Conservation (phyloP, 2,113 vertebrate species). For the Orientallactaga bullata region DNA sequence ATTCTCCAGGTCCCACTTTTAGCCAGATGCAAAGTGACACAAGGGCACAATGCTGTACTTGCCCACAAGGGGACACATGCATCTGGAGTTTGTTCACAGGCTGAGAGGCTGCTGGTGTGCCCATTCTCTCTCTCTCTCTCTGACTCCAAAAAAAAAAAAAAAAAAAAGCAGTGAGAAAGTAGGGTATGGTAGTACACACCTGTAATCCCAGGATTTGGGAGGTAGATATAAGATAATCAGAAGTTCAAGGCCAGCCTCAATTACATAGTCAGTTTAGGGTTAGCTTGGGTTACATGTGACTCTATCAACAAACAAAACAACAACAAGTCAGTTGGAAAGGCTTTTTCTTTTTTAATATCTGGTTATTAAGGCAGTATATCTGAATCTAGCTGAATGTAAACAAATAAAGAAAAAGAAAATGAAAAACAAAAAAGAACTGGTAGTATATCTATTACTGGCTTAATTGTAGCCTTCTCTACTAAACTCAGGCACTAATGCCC, state of each 20-base stretch:
- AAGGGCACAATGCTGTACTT: no score
- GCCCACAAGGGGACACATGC: no score
- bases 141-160: no score
- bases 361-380: conserved; percentile 79
- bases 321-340: conserved; percentile 77
- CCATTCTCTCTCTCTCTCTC: no score
- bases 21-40: no score
- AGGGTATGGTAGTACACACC: no score
- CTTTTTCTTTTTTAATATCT: conserved; percentile 74
- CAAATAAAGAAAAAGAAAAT: conserved; percentile 81
- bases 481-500: neutral
- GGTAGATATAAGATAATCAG: neutral
- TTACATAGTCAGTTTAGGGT: neutral
- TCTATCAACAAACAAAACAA: neutral
- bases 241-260: neutral
- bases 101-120: no score
- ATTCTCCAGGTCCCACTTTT: no score
- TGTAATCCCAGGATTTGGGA: neutral
- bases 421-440: neutral
- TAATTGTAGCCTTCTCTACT: neutral
- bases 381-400: conserved; percentile 83
- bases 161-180: conserved; percentile 45
- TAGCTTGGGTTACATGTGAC: neutral
- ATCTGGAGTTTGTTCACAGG: no score
- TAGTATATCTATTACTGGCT: neutral